Evolutionary conservation across 2,113 vertebrate genomes (phyloP).

Genomic region (Cavia aperea): DNA sequence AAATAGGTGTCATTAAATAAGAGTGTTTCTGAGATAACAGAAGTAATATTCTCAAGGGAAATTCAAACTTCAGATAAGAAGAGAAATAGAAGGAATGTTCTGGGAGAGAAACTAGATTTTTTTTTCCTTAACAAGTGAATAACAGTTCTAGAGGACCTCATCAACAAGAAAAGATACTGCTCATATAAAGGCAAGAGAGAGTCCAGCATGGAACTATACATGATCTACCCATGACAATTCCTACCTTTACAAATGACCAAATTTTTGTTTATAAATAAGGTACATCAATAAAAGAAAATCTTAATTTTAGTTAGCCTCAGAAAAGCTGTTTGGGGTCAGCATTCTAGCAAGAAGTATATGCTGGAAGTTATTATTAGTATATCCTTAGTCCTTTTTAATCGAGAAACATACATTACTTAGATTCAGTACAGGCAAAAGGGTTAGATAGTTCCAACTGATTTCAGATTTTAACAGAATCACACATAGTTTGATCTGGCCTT

Average conservation of each 20-base stretch:
- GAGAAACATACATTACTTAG: neutral
- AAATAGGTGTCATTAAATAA: neutral
- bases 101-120: neutral
- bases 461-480: neutral
- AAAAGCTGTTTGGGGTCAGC: neutral
- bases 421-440: neutral
- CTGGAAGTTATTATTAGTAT: neutral
- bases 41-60: neutral
- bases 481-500: neutral
- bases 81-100: neutral
- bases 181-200: neutral
- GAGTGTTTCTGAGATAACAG: neutral
- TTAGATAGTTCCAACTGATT: neutral
- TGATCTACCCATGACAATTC: neutral
- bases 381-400: neutral
- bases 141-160: neutral
- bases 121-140: neutral
- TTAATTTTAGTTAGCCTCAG: neutral
- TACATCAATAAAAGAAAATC: neutral
- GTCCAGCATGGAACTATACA: rapidly evolving
- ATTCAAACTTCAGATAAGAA: neutral
- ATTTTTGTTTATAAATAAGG: neutral
- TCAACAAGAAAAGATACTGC: neutral
- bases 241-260: neutral
- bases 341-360: neutral